Conservation (phyloP, 2,888 invertebrate species). For the Conistra vaccinii region DNA sequence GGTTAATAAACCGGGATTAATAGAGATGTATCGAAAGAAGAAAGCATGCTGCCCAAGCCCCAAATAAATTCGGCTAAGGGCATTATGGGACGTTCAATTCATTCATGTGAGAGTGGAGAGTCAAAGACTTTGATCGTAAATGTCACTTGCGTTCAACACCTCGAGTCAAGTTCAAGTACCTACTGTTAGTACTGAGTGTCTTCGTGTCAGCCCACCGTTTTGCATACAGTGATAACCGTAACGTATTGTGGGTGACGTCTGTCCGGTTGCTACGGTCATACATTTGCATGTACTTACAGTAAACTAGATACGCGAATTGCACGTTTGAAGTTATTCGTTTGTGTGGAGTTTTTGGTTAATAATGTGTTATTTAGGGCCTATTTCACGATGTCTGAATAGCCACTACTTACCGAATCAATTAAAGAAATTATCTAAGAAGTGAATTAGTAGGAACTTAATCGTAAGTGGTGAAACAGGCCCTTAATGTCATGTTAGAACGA, state of each 20-base stretch:
- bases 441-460: no score
- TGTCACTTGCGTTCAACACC: conserved; percentile 72
- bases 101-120: conserved; percentile 22
- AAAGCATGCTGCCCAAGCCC: no score
- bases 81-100: not conserved
- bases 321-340: conserved; percentile 47
- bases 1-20: not conserved
- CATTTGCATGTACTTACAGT: conserved; percentile 80
- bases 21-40: no score
- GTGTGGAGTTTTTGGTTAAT: conserved; percentile 14
- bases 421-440: no score
- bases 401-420: no score
- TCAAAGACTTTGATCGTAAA: conserved; percentile 61
- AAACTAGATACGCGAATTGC: conserved; percentile 75
- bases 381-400: no score
- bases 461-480: no score
- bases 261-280: conserved; percentile 72
- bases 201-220: conserved; percentile 79
- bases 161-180: conserved; percentile 87
- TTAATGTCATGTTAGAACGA: not conserved
- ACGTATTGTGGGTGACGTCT: conserved; percentile 76
- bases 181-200: conserved; percentile 69
- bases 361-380: no score
- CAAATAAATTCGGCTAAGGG: not conserved
- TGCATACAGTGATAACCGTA: conserved; percentile 62